phyloP scores from a whole-genome alignment of 2,888 invertebrate species.

The Frankliniella intonsa region DNA sequence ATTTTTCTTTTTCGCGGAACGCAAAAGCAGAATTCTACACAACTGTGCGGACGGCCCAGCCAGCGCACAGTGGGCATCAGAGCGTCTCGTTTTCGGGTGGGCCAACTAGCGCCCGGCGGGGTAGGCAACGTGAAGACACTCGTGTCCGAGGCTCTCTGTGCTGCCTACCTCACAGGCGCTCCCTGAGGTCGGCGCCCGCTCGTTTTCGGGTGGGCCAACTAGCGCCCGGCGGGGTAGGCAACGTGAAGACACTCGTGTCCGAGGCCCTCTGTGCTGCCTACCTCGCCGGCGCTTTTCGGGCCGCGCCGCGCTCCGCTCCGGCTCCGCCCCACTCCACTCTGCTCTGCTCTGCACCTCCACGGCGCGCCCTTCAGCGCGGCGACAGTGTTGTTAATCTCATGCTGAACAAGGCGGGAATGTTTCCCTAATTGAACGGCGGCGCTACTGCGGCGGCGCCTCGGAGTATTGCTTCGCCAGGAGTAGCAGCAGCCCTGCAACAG shows the following conservation, averaged over 20 bases:
- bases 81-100: neutral
- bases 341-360: too few relatives aligned
- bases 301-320: too few relatives aligned
- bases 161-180: neutral
- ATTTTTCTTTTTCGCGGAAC: too few relatives aligned
- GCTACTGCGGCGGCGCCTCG: neutral
- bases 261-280: neutral
- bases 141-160: neutral
- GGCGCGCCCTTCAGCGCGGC: too few relatives aligned
- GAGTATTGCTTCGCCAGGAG: too few relatives aligned
- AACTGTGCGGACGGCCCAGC: too few relatives aligned
- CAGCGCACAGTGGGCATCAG: too few relatives aligned
- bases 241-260: neutral
- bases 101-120: neutral
- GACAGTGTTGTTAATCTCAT: neutral
- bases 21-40: too few relatives aligned
- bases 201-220: neutral
- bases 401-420: neutral
- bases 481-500: too few relatives aligned
- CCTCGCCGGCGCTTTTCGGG: neutral
- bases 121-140: neutral
- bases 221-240: neutral
- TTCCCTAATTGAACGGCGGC: neutral
- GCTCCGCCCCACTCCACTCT: too few relatives aligned
- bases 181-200: neutral